Conservation (phyloP, 2,888 invertebrate species). For the Morpho helenor region DNA sequence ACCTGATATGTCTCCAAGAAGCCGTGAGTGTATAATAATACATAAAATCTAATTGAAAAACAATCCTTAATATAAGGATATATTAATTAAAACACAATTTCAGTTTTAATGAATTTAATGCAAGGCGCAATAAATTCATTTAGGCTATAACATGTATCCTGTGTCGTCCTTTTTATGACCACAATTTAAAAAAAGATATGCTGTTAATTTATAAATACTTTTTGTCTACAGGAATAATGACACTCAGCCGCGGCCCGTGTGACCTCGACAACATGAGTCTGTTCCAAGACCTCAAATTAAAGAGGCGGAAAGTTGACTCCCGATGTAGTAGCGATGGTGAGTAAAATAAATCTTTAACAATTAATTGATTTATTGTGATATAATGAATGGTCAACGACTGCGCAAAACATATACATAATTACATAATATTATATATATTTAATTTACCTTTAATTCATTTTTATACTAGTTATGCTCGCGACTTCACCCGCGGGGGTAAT, state of each 20-base stretch:
- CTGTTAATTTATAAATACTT: conserved; percentile 24
- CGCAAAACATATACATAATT: too few species aligned
- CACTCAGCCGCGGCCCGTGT: conserved; percentile 98
- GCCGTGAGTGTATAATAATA: conserved; percentile 42
- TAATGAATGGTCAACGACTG: too few species aligned
- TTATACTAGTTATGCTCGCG: too few species aligned
- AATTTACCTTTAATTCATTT: too few species aligned
- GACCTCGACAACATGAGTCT: conserved; percentile 99
- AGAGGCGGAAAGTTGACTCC: conserved; percentile 98
- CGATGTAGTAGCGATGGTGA: conserved; percentile 97
- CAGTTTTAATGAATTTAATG: conserved; percentile 2
- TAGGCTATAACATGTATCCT: too few species aligned
- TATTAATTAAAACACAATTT: not conserved
- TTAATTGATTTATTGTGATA: not conserved
- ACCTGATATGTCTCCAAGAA: conserved; percentile 43
- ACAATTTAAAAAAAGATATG: not conserved
- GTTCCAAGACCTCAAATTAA: conserved; percentile 98
- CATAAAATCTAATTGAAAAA: not conserved
- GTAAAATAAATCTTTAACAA: conserved; percentile 37
- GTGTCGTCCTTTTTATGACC: too few species aligned
- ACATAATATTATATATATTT: too few species aligned
- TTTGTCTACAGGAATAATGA: conserved; percentile 92
- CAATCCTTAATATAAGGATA: not conserved
- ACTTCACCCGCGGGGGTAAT: too few species aligned
- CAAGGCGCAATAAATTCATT: too few species aligned